Conservation (phyloP, 37 sponge, comb jelly and placozoan species). For the Corticium candelabrum region DNA sequence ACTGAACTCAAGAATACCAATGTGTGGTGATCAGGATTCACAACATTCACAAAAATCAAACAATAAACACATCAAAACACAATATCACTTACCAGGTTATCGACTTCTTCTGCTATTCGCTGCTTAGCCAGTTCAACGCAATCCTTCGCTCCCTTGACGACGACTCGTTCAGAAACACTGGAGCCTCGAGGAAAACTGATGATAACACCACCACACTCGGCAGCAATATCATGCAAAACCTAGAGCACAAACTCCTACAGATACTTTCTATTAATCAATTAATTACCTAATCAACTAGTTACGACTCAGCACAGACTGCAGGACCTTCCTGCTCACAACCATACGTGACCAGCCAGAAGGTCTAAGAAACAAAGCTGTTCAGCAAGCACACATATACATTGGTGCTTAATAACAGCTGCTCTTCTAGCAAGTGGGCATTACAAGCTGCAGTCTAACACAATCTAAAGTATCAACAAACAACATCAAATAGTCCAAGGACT, state of each 20-base stretch:
- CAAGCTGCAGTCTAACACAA: too few species aligned
- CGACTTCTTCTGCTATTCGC: constrained; percentile 54
- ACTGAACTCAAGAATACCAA: background rate
- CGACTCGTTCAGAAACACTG: constrained; percentile 50
- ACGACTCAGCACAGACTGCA: too few species aligned
- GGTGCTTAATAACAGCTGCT: too few species aligned
- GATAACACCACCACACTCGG: constrained; percentile 66
- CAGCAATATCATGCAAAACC: constrained; percentile 70
- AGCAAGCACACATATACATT: too few species aligned
- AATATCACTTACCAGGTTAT: constrained; percentile 49
- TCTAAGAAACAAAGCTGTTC: too few species aligned
- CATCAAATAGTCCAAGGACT: too few species aligned
- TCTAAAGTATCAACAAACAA: too few species aligned
- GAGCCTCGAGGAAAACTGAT: constrained; percentile 69
- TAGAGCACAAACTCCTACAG: constrained; percentile 3
- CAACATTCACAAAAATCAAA: background rate
- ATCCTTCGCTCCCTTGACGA: constrained; percentile 63
- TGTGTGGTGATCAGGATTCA: background rate
- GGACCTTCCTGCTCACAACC: too few species aligned
- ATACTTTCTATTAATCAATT: background rate
- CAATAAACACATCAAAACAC: background rate
- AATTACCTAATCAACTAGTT: too few species aligned
- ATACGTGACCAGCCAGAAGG: too few species aligned
- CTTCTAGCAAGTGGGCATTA: too few species aligned
- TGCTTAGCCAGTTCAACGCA: constrained; percentile 65